Base-by-base conservation (phyloP, 2,888 invertebrate species). In the Lasioglossum oenotherae region DNA sequence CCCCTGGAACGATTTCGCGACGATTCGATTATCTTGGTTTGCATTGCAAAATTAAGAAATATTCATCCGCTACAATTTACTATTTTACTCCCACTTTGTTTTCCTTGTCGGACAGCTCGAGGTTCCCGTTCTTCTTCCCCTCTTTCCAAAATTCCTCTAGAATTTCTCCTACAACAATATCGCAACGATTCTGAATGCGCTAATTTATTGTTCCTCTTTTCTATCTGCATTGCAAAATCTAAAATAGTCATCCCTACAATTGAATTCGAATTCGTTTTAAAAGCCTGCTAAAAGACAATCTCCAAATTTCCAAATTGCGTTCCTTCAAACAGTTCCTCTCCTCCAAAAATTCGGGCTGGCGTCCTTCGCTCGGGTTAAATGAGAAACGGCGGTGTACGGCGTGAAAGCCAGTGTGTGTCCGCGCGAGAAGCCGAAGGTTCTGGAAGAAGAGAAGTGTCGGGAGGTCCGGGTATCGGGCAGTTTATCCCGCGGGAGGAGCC, bases 401-500 rank as follows among this genome's bases (percentile, higher is more conserved):
- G 57, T 57, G 57, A 57, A 57, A 57, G 12, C 57, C 12, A 12
- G n/a, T 1, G 57, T 1, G 57, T 57, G 57, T 57, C 12, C n/a
- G 44, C 23, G 49, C 35, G 74, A 19, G 46, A 75, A 38, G 23
- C 35, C 12, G 64, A 64, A 31, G 64, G 64, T 35, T 31, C n/a
- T 35, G 74, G 67, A 60, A 44, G 14, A 57, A 74, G 31, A 64
- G 76, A 88, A 73, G 79, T 81, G 88, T 27, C 83, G 82, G 86
- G 73, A 84, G n/a, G 57, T 74, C 74, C 31, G 82, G 46, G 78
- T 78, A 87, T 89, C 86, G 84, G 90, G 84, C 86, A 83, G 89
- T 88, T 90, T 89, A 89, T 87, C 84, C 85, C 88, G 85, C 88
- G 85, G 78, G 80, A 84, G 80, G 84, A 79, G 88, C 79, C 76